These are phyloP conservation scores for Pocota personata DNA, from an alignment of 2,888 invertebrate species.

Conservation along the genomic window DNA sequence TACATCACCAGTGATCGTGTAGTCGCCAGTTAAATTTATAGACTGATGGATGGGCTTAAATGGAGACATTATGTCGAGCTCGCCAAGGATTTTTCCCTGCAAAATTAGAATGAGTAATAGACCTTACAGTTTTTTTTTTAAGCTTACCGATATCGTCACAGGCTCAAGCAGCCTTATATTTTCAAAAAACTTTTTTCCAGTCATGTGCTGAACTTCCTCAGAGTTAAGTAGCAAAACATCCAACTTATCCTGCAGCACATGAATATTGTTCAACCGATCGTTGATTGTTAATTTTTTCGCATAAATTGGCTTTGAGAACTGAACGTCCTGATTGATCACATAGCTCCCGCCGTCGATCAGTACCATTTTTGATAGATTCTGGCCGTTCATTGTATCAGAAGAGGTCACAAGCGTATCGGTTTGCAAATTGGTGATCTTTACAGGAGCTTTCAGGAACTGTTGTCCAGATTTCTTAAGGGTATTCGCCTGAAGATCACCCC, in stretches of 20 bases:
- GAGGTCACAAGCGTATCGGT: conserved; percentile 78
- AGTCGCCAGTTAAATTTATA: conserved; percentile 82
- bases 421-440: conserved; percentile 77
- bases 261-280: conserved; percentile 83
- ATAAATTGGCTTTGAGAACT: conserved; percentile 81
- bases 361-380: conserved; percentile 79
- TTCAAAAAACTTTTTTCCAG: conserved; percentile 82
- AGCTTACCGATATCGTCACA: conserved; percentile 80
- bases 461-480: conserved; percentile 83
- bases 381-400: conserved; percentile 76
- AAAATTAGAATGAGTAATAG: conserved; percentile 4
- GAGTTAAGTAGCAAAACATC: conserved; percentile 83
- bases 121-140: background rate
- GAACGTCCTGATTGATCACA: conserved; percentile 82
- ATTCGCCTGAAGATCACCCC: conserved; percentile 82
- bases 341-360: conserved; percentile 81
- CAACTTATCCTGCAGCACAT: conserved; percentile 82
- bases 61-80: conserved; percentile 82
- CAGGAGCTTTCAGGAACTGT: conserved; percentile 82
- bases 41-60: conserved; percentile 82
- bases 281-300: conserved; percentile 82
- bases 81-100: conserved; percentile 83
- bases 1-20: conserved; percentile 83
- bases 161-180: conserved; percentile 82
- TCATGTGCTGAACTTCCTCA: conserved; percentile 82